Base-by-base conservation (phyloP, 2,888 invertebrate species). In the Drosophila mayaguana region DNA sequence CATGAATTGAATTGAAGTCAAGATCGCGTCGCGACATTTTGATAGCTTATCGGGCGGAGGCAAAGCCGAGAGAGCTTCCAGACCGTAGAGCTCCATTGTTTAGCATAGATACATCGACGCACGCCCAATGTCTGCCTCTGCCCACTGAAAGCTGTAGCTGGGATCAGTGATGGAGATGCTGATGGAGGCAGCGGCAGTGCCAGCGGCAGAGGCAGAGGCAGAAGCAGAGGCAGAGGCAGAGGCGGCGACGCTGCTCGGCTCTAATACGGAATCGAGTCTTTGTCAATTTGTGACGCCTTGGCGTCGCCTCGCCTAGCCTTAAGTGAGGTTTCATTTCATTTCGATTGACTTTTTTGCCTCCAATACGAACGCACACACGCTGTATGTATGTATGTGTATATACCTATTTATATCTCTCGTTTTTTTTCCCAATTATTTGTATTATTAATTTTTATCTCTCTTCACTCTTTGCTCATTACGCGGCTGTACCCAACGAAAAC, bases 261-360 rank as follows among this genome's bases (percentile, higher is more conserved):
- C 28, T 25, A 45, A 57, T 32, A 51, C 51, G 36, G 34, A 59
- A 42, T 68, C 42, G 36, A 73, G 59, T 78, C 71, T 78, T 83
- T 88, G 83, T 86, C 78, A 80, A 75, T 78, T 75, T 78, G 77
- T 81, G 79, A 81, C 79, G 79, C 72, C 80, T 80, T 71, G 76
- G 71, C 75, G 67, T 80, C 82, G 88, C 83, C 85, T 82, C 75
- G 83, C 84, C 83, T 75, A 51, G 81, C 83, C 87, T 79, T 84
- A 80, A 83, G 89, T 84, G 89, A 76, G 87, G 84, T 88, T 88
- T 86, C 76, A 75, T 85, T 83, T 84, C 81, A 78, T 72, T 80
- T 74, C 71, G 76, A 69, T 69, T 71, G 76, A 67, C 66, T 75
- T 61, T 53, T 40, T 67, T 71, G 59, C 53, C 45, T 46, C 16